phyloP scores from a whole-genome alignment of 2,113 vertebrate species.

The Osmerus eperlanus region DNA sequence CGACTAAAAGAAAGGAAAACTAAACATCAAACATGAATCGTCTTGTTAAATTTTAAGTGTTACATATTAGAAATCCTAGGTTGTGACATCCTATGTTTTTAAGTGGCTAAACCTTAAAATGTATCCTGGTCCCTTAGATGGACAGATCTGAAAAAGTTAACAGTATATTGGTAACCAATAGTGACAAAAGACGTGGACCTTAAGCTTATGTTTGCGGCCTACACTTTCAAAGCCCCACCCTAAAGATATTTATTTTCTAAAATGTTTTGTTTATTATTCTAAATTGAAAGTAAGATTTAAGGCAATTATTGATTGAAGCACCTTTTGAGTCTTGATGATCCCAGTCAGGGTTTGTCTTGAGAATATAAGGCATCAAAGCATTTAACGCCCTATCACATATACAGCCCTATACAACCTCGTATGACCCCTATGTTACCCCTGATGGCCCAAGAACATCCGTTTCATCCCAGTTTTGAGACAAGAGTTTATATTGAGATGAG shows the following conservation, averaged over 20 bases:
- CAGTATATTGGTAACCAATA: slow-evolving; percentile 80
- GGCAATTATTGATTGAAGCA: slow-evolving; percentile 59
- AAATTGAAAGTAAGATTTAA: slow-evolving; percentile 50
- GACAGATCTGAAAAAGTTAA: slow-evolving; percentile 68
- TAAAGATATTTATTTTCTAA: slow-evolving; percentile 35
- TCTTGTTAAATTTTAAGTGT: slow-evolving; percentile 70
- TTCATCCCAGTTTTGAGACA: no score
- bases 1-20: slow-evolving; percentile 47
- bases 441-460: no score
- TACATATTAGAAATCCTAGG: slow-evolving; percentile 70
- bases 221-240: slow-evolving; percentile 56
- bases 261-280: slow-evolving; percentile 56
- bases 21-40: slow-evolving; percentile 48
- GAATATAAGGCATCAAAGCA: slow-evolving; percentile 12
- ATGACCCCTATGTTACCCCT: no score
- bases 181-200: slow-evolving; percentile 72
- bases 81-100: slow-evolving; percentile 62
- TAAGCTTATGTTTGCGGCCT: slow-evolving; percentile 68
- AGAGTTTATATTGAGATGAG: no score
- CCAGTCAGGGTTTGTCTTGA: slow-evolving; percentile 34
- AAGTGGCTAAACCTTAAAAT: slow-evolving; percentile 67
- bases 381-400: neutral
- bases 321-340: slow-evolving; percentile 50
- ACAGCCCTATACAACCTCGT: neutral
- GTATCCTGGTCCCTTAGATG: slow-evolving; percentile 68